These are phyloP conservation scores for Strix aluco DNA, from an alignment of 2,113 vertebrate genomes.

Conservation along the genomic window DNA sequence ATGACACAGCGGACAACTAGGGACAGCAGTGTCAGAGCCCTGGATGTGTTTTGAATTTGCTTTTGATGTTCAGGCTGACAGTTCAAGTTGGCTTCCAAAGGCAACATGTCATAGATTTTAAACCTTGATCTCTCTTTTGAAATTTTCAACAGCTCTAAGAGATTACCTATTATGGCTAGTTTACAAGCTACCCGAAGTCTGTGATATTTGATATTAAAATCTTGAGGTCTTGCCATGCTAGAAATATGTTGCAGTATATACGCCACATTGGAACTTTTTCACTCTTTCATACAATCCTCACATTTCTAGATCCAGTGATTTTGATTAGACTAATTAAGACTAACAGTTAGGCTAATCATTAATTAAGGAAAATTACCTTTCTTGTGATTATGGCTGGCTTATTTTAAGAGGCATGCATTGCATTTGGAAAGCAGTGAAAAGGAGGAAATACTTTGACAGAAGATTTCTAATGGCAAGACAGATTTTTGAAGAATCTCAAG, in stretches of 20 bases:
- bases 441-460: neutral
- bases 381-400: neutral
- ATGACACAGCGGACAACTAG: neutral
- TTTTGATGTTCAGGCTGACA: neutral
- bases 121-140: neutral
- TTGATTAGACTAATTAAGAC: neutral
- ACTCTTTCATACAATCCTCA: neutral
- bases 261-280: neutral
- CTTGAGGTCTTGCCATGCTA: neutral
- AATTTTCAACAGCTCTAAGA: neutral
- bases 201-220: neutral
- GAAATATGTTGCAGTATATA: neutral
- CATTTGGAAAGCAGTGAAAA: neutral
- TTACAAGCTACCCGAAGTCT: neutral
- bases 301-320: neutral
- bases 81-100: neutral
- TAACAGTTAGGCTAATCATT: neutral
- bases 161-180: neutral
- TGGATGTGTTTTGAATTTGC: neutral
- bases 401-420: neutral
- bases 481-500: neutral
- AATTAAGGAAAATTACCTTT: neutral
- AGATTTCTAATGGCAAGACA: neutral
- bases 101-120: neutral
- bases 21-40: neutral